Base-by-base conservation (phyloP, 2,797 vertebrate genomes). In the Cynopterus sphinx region DNA sequence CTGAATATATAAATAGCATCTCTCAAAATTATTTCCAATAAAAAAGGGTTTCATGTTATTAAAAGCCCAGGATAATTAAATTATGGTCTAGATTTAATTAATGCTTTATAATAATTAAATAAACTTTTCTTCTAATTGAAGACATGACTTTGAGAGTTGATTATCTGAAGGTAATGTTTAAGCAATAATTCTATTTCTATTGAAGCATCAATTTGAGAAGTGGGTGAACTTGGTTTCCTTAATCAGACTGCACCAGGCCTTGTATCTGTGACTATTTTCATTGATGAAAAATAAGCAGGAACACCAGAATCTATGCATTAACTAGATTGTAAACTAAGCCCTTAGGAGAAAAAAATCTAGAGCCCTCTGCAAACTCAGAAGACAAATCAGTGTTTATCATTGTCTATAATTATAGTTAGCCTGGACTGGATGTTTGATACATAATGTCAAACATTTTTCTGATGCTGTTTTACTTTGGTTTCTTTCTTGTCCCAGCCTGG, bases 21-120 rank as follows among this genome's bases (percentile, higher is more conserved):
- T 19, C 91, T 83, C 31, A 87, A 89, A 49, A 93, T 68, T 55
- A 65, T 82, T 73, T 93, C 79, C 93, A 68, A 74, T 95, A 91
- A 93, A 57, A 84, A 73, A 77, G n/a, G 2, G 15, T 73, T 95
- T 89, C n/a, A 39, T 57, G 68, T 95, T 90, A 96, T 95, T 89
- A 96, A 96, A 94, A 95, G 17, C 39, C 68, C 24, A 31, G 22
- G 28, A 86, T 95, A 96, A 95, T 91, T 86, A 84, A 83, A 91
- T 78, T 67, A 92, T 71, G 6, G 6, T 90, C 55, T 90, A 41
- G 75, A 31, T 87, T 91, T 95, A 94, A 91, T 93, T 93, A 91
- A 73, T 65, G 1, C 43, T 46, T 61, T 85, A 46, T 33, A 84
- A 70, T 96, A 96, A 95, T 94, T 96, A 95, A 95, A 46, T 41